A percentile compares a stretch with the other conserved stretches of the same genome.
phyloP scores from a whole-genome alignment of 2,797 vertebrate species.

The Periparus ater region DNA sequence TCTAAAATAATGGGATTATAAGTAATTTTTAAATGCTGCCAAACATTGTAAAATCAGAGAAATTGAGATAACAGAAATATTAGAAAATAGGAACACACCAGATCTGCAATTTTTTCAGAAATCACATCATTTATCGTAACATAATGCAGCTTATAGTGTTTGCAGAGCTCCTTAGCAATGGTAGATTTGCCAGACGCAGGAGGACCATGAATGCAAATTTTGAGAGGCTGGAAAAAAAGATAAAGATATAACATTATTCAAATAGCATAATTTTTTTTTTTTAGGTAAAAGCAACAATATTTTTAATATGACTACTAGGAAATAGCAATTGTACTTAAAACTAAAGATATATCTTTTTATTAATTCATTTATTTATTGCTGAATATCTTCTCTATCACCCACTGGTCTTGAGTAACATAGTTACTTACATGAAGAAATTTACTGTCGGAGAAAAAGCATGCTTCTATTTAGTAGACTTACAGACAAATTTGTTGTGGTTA shows the following conservation, averaged over 20 bases:
- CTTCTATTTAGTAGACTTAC: neutral
- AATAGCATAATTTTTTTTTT: neutral
- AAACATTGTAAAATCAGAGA: neutral
- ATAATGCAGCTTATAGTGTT: constrained; percentile 87
- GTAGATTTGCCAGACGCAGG: constrained; percentile 90
- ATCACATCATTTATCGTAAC: constrained; percentile 81
- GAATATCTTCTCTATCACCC: neutral
- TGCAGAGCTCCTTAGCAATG: constrained; percentile 79
- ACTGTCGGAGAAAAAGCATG: neutral
- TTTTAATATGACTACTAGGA: neutral
- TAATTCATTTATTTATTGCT: neutral
- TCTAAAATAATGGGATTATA: neutral
- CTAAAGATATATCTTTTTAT: neutral
- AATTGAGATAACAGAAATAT: neutral
- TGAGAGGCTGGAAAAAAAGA: constrained; percentile 81
- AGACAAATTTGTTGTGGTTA: neutral
- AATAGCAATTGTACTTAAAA: neutral
- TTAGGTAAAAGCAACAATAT: neutral
- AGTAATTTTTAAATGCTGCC: neutral
- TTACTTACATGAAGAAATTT: neutral
- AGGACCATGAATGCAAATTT: constrained; percentile 87
- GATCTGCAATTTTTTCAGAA: constrained; percentile 78
- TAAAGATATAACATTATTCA: neutral
- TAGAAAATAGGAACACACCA: constrained; percentile 76
- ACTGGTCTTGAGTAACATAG: neutral